Evolutionary conservation across 30 jellyfish, hydroid and myxozoan genomes (phyloP), one percentile per base, ranked within the genome.

Genomic region (Chrysaora quinquecirrha): DNA sequence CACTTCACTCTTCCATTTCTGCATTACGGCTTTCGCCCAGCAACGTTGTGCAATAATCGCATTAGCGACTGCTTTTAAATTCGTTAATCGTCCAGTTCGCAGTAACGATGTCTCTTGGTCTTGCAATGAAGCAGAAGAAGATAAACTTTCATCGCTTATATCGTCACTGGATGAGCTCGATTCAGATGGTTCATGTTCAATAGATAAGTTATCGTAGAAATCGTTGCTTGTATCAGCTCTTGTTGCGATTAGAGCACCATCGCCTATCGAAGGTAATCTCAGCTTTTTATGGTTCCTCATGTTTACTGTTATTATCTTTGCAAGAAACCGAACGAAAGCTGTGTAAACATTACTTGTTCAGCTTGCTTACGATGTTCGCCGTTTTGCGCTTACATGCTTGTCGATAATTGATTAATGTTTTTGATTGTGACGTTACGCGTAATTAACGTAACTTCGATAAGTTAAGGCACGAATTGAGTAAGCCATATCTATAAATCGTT

Each of bases 1-100:
- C 27, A 64, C 22, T 31, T 79, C 83, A 1, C 12, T 21, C 58
- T 79, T 71, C 90, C 90, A 79, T 32, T 30, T 79, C 63, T 24
- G 65, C 38, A 61, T 28, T 27, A 67, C 68, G 12, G 71, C 31
- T n/a, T 48, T 65, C 2, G 82, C 90, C 82, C 82, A 79, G 35
- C 65, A 30, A 9, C 90, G 43, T 43, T 79, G 90, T 1, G 90
- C 90, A 19, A 64, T 24, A 3, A 79, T 64, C 1, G 82, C 83
- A 43, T 70, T 65, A 19, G 90, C 83, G 9, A 79, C 29, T 20
- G 79, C 90, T 34, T 79, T 79, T 29, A 79, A 54, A 9, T 75
- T 64, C 25, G 56, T 33, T 1, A 70, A 28, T 54, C 73, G 72
- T 0, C 34, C 56, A 2, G 71, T 18, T 46, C 48, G 43, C 32